Conservation (phyloP, 2,113 vertebrate species). For the Lipophrys pholis region DNA sequence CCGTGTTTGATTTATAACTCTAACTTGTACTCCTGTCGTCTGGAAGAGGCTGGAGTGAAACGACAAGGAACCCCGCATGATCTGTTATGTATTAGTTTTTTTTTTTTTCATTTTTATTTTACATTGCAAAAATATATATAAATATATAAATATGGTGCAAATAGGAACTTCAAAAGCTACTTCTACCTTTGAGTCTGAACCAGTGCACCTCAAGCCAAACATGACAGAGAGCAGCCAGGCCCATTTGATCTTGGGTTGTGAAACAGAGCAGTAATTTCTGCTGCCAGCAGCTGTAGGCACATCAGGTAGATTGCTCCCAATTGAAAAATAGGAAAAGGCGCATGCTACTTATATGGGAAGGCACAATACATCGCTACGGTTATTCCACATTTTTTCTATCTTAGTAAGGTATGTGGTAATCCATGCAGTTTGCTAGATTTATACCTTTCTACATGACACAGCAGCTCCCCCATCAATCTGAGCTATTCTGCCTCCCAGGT, state of each 20-base stretch:
- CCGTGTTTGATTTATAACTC: not conserved
- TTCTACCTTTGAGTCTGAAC: slow-evolving; percentile 9
- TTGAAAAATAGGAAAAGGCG: slow-evolving; percentile 5
- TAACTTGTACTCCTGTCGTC: not conserved
- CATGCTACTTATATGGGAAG: not conserved
- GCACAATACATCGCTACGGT: not conserved
- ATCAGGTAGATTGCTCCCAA: slow-evolving; percentile 1
- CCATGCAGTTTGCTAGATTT: not conserved
- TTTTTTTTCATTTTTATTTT: not conserved
- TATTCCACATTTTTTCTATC: not conserved
- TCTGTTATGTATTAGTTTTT: not conserved
- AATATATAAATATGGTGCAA: slow-evolving; percentile 25
- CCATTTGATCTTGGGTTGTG: slow-evolving; percentile 24
- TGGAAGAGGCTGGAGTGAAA: not conserved
- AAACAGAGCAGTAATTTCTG: slow-evolving; percentile 18
- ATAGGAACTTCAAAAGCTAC: slow-evolving; percentile 15
- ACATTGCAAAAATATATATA: not conserved
- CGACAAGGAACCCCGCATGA: not conserved
- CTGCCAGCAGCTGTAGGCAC: not conserved
- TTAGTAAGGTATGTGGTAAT: not conserved
- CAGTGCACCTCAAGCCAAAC: not conserved
- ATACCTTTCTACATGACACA: not conserved
- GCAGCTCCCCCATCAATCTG: not conserved
- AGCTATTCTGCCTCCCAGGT: not conserved
- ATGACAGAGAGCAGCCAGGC: not conserved